These are phyloP conservation scores for Carlito syrichta DNA, from an alignment of 2,113 vertebrate species.

Conservation along the genomic window DNA sequence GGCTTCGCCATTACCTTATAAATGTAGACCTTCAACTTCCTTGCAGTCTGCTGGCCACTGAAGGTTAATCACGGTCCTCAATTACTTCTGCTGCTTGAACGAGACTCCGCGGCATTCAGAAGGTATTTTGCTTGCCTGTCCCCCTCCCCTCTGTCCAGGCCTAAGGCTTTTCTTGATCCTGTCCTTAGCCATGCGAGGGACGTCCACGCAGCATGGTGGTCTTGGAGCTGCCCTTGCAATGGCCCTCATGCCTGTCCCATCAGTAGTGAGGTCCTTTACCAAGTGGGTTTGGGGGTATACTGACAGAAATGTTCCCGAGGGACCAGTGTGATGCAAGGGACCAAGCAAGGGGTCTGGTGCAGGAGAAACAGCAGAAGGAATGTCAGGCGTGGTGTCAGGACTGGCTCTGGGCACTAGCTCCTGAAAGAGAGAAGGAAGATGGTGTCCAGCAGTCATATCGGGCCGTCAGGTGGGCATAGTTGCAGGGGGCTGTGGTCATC, in stretches of 20 bases:
- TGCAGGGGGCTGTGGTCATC: background rate
- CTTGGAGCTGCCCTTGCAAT: fast-evolving
- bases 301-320: fast-evolving
- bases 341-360: fast-evolving
- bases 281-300: fast-evolving
- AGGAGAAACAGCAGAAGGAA: fast-evolving
- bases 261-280: no score
- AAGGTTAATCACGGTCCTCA: background rate
- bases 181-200: background rate
- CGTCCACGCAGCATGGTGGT: background rate
- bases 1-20: background rate
- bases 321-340: fast-evolving
- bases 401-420: background rate
- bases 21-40: background rate
- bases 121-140: background rate
- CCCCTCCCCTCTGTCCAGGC: background rate
- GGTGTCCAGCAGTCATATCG: fast-evolving
- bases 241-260: background rate
- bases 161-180: background rate
- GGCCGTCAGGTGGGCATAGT: background rate
- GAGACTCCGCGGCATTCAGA: background rate
- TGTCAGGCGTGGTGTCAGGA: fast-evolving
- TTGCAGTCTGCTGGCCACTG: background rate
- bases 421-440: background rate
- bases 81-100: background rate